phyloP scores from a whole-genome alignment of 1,140 invertebrate genomes.

The Rhagoletis zephyria region DNA sequence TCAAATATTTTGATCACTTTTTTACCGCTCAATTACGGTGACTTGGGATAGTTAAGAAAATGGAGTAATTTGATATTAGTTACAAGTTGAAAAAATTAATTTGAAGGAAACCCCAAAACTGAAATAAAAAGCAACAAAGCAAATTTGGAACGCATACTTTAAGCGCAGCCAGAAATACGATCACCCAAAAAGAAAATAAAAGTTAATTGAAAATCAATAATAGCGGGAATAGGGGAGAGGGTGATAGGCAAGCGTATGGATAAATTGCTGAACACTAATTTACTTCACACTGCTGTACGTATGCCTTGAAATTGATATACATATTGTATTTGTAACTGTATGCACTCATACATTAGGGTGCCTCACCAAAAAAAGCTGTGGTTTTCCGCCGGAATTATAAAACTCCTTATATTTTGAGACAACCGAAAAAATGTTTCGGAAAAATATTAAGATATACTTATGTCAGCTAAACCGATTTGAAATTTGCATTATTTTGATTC shows the following conservation, averaged over 20 bases:
- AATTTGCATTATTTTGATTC: background rate
- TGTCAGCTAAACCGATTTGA: too few relatives aligned
- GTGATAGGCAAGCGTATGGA: background rate
- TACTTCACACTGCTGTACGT: background rate
- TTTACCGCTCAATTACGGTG: conserved; percentile 28
- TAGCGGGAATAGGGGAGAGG: background rate
- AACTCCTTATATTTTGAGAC: too few relatives aligned
- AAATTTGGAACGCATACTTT: background rate
- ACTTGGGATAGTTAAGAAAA: background rate
- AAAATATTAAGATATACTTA: too few relatives aligned
- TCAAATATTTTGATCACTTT: background rate
- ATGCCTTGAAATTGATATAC: too few relatives aligned
- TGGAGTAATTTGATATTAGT: background rate
- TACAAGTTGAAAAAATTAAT: background rate
- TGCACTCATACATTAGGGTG: too few relatives aligned
- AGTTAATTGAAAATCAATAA: conserved; percentile 21
- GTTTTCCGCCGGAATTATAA: too few relatives aligned
- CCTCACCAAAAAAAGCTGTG: too few relatives aligned
- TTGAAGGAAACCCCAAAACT: background rate
- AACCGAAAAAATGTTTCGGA: too few relatives aligned
- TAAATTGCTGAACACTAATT: background rate
- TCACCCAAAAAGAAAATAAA: background rate
- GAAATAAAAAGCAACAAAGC: background rate
- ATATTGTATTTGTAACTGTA: too few relatives aligned
- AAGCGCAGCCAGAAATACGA: background rate